These are phyloP conservation scores for Troides oblongomaculatus DNA, from an alignment of 2,888 invertebrate species.

Conservation along the genomic window DNA sequence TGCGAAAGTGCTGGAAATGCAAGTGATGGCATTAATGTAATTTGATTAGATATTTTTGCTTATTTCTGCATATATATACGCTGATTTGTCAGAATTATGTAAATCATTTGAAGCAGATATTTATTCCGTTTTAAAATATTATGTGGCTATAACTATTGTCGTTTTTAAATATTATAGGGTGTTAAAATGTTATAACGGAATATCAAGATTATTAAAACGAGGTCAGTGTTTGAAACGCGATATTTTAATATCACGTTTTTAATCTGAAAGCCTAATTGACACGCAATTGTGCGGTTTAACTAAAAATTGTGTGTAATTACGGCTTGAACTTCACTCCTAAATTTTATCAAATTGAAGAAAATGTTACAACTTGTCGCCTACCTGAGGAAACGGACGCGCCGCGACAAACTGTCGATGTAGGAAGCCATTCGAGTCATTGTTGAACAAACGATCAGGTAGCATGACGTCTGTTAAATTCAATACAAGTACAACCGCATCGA, in stretches of 20 bases:
- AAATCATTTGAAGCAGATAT: background rate
- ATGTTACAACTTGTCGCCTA: conserved; percentile 55
- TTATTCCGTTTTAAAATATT: no score
- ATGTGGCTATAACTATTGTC: no score
- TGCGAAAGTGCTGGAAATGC: conserved; percentile 42
- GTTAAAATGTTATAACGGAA: conserved; percentile 29
- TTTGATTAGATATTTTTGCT: conserved; percentile 22
- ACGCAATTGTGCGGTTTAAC: no score
- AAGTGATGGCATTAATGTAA: conserved; percentile 35
- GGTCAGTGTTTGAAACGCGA: conserved; percentile 50
- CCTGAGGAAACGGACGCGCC: conserved; percentile 54
- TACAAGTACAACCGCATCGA: conserved; percentile 51
- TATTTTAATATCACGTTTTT: no score
- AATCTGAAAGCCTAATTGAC: no score
- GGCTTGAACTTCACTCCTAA: background rate
- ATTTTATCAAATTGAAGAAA: background rate
- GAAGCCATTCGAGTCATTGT: conserved; percentile 65
- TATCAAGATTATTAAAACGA: conserved; percentile 55
- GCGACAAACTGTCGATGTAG: conserved; percentile 44
- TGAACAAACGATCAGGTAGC: conserved; percentile 72
- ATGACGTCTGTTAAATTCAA: conserved; percentile 67
- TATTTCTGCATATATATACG: background rate
- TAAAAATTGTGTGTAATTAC: no score
- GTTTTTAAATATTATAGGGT: no score
- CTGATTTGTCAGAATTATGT: background rate